Conservation (phyloP, 2,888 invertebrate genomes). For the Dilophus febrilis region DNA sequence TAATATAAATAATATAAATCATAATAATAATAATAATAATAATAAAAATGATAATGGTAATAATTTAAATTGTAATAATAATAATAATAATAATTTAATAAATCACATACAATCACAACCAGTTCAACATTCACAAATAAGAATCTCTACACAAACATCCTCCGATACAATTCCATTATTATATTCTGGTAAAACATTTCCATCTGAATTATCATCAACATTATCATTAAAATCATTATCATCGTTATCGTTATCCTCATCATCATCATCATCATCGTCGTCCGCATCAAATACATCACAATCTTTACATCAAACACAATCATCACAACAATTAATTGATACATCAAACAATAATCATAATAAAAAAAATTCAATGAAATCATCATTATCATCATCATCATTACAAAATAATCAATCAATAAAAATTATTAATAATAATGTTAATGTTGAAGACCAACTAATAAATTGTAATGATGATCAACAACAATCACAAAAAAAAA, state of each 20-base stretch:
- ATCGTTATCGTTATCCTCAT: background rate
- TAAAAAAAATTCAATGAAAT: too few species aligned
- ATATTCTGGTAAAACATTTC: constrained; percentile 7
- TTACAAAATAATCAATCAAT: too few species aligned
- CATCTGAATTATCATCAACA: constrained; percentile 1
- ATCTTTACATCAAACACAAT: background rate
- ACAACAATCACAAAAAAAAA: too few species aligned
- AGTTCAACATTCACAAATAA: constrained; percentile 7
- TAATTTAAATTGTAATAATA: too few species aligned
- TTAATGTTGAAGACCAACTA: too few species aligned
- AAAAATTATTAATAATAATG: too few species aligned
- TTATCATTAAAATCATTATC: background rate
- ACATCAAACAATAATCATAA: background rate
- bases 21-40: background rate
- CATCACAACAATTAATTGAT: background rate
- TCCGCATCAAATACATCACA: background rate
- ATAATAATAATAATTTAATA: background rate
- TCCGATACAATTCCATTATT: constrained; percentile 13
- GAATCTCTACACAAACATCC: constrained; percentile 4
- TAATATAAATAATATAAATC: too few species aligned
- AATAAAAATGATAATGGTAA: constrained; percentile 2
- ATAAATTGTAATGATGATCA: too few species aligned
- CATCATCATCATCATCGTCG: background rate
- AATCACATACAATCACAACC: constrained; percentile 3
- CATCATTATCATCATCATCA: too few species aligned